Evolutionary conservation across 2,888 invertebrate genomes (phyloP).

Genomic region (Diadegma fenestrale): DNA sequence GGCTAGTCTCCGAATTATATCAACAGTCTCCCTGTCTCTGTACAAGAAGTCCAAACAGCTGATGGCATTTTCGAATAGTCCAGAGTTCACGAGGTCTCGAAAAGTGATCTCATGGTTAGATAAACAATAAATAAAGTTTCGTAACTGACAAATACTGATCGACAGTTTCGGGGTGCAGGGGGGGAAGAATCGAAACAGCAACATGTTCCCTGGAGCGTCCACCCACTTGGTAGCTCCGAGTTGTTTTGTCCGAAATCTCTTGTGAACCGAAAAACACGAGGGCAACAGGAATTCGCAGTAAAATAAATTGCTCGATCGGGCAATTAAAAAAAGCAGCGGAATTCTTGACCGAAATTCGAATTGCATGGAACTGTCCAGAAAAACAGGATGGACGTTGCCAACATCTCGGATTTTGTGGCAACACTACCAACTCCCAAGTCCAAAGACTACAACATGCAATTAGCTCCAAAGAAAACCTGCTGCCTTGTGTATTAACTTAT

Average conservation of each 20-base stretch:
- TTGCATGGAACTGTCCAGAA: neutral
- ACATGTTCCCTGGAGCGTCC: neutral
- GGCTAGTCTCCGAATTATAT: conserved; percentile 4
- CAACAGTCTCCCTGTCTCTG: neutral
- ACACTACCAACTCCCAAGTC: conserved; percentile 43
- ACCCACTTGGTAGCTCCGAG: neutral
- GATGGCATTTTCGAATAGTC: neutral
- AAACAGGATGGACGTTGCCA: neutral
- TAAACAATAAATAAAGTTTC: neutral
- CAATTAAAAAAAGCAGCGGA: neutral
- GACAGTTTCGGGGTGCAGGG: neutral
- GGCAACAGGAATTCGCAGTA: neutral
- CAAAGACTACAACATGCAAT: conserved; percentile 73
- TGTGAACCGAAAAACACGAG: neutral
- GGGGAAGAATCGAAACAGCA: neutral
- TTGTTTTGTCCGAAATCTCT: neutral
- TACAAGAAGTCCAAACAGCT: neutral
- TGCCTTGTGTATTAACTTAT: conserved; percentile 76
- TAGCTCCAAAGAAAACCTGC: conserved; percentile 69
- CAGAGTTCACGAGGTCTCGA: neutral
- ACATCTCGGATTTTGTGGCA: neutral
- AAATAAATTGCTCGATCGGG: neutral
- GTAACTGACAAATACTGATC: neutral
- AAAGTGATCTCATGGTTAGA: neutral
- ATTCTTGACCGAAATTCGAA: neutral